Percentiles rank a stretch among this genome's conserved stretches.
These are phyloP conservation scores for Trachelipus rathkii DNA, from an alignment of 1,140 invertebrate genomes.

Conservation along the genomic window DNA sequence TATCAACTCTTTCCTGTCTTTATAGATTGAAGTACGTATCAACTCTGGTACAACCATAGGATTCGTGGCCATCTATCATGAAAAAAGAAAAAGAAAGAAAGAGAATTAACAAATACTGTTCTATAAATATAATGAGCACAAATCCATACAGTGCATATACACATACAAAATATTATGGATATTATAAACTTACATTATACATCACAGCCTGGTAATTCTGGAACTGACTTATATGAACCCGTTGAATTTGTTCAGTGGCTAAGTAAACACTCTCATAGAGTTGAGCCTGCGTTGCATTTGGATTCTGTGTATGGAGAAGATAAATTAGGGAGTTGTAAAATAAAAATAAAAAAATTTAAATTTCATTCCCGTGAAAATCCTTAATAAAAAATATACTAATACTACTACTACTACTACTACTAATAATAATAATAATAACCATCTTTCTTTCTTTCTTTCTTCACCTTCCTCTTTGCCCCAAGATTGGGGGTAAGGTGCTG, in stretches of 20 bases:
- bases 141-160: not conserved
- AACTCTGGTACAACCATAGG: slow-evolving; percentile 43
- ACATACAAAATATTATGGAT: not conserved
- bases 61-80: slow-evolving; percentile 20
- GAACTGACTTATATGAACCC: slow-evolving; percentile 43
- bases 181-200: slow-evolving; percentile 36
- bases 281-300: slow-evolving; percentile 29
- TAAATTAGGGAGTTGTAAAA: not conserved
- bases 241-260: slow-evolving; percentile 44
- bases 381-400: too few species aligned
- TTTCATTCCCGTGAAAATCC: not conserved
- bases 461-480: too few species aligned
- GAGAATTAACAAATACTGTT: not conserved
- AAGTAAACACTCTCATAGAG: slow-evolving; percentile 40
- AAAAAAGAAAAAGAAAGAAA: not conserved
- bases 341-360: slow-evolving; percentile 4
- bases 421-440: too few species aligned
- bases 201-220: slow-evolving; percentile 36
- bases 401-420: too few species aligned
- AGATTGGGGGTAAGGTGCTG: too few species aligned
- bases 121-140: not conserved
- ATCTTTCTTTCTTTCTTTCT: too few species aligned
- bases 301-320: slow-evolving; percentile 33
- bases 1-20: slow-evolving; percentile 26
- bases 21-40: slow-evolving; percentile 30